Evolutionary conservation across 2,113 vertebrate species (phyloP).

Genomic region (Gnathonemus echidnorhynchus): DNA sequence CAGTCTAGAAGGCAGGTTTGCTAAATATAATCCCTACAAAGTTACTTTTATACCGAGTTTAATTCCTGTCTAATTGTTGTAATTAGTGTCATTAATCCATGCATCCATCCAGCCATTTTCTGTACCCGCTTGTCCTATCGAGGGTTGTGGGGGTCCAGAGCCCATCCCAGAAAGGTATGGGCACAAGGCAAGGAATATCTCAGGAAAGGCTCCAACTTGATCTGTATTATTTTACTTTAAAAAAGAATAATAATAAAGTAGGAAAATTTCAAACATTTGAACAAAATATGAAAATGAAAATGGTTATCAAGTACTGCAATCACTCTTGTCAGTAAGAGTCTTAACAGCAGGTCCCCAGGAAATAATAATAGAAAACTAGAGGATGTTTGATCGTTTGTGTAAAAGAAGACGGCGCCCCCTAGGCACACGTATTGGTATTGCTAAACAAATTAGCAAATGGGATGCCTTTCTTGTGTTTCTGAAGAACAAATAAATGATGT

Average conservation of each 20-base stretch:
- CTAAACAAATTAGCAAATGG: neutral
- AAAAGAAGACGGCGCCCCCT: neutral
- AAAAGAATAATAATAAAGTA: too few species aligned
- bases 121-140: neutral
- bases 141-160: neutral
- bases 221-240: too few species aligned
- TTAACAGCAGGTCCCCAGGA: neutral
- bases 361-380: neutral
- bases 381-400: neutral
- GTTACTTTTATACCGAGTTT: too few species aligned
- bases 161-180: neutral
- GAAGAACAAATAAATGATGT: slow-evolving; percentile 31
- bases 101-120: too few species aligned
- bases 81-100: too few species aligned
- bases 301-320: neutral
- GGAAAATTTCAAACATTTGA: too few species aligned
- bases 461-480: neutral
- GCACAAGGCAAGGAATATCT: neutral
- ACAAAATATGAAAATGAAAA: too few species aligned
- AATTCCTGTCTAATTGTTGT: too few species aligned
- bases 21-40: too few species aligned
- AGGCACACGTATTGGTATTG: neutral
- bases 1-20: too few species aligned
- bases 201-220: neutral
- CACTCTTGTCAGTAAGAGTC: neutral